These are phyloP conservation scores for Pterocles burchelli DNA, from an alignment of 2,113 vertebrate genomes.

Conservation along the genomic window DNA sequence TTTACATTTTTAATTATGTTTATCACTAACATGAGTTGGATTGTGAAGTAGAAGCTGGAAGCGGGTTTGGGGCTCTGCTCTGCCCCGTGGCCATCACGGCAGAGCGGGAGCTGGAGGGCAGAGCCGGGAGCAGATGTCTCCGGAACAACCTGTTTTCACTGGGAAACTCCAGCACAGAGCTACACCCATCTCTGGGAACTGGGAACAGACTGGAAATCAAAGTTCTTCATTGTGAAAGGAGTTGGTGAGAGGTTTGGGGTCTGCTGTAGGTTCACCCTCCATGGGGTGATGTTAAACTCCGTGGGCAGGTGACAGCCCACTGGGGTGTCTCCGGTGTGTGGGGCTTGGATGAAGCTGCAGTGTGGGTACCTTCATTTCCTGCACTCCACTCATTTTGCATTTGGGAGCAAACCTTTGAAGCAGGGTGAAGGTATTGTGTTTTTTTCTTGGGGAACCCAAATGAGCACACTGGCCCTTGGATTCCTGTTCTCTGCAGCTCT, in stretches of 20 bases:
- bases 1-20: too few relatives aligned
- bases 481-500: neutral
- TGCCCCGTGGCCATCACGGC: accelerated
- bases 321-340: accelerated
- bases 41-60: neutral
- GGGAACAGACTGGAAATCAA: neutral
- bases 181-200: neutral
- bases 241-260: neutral
- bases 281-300: accelerated
- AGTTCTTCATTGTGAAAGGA: neutral
- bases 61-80: neutral
- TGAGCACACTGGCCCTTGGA: neutral
- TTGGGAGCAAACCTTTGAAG: neutral
- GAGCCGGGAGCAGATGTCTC: neutral
- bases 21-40: neutral
- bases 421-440: neutral
- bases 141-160: too few relatives aligned
- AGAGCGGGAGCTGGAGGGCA: too few relatives aligned
- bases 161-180: neutral
- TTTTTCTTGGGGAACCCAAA: neutral
- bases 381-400: neutral
- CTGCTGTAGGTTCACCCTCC: neutral
- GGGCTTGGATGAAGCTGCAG: neutral
- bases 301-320: neutral
- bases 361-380: neutral